Base-by-base conservation (phyloP, 2,797 vertebrate species). In the Chloroceryle amazona region DNA sequence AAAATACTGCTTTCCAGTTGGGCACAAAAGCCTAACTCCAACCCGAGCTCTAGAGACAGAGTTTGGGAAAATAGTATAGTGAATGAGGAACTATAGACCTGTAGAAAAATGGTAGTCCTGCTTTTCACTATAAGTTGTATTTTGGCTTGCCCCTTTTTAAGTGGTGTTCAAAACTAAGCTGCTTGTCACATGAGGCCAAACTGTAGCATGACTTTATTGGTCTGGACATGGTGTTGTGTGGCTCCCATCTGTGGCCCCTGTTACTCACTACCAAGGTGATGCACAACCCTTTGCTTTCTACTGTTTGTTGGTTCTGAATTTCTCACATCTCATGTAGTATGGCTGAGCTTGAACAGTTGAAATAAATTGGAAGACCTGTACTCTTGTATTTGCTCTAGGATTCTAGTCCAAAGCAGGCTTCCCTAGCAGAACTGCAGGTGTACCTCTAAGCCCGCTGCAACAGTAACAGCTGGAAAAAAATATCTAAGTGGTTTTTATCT, bases 171-270 rank as follows among this genome's bases (percentile, higher is more conserved):
- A 84, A 89, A 71, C 13, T 41, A 89, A 80, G n/a, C 22, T 39
- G 1, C 3, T 1, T 61, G 57, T 29, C 28, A 67, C 51, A 17
- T 11, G 2, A 60, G 21, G 37, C 47, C 46, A 28, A 58, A 60
- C 21, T 20, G 6, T 23, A 58, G 11, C 22, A 6, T 14, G 13
- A 2, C 17, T 58, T 84, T 44, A 58, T 37, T 6, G 29, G 29
- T 7, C 10, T 52, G 26, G 60, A 85, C 18, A 13, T 1, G 0
- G 0, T 51, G 10, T 37, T 46, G 17, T 5, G 0, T 49, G 28
- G 29, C 28, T 90, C 39, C 41, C 15, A 54, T 41, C 41, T 41
- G 41, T 15, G 81, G n/a, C 11, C 31, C 26, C 37, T 0, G 0
- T 47, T n/a, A 44, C 46, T 51, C n/a, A 8, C 57, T 44, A n/a